A percentile compares a stretch with the other conserved stretches of the same genome.
These are phyloP conservation scores for Marmota monax DNA, from an alignment of 2,113 vertebrate genomes.

Conservation along the genomic window DNA sequence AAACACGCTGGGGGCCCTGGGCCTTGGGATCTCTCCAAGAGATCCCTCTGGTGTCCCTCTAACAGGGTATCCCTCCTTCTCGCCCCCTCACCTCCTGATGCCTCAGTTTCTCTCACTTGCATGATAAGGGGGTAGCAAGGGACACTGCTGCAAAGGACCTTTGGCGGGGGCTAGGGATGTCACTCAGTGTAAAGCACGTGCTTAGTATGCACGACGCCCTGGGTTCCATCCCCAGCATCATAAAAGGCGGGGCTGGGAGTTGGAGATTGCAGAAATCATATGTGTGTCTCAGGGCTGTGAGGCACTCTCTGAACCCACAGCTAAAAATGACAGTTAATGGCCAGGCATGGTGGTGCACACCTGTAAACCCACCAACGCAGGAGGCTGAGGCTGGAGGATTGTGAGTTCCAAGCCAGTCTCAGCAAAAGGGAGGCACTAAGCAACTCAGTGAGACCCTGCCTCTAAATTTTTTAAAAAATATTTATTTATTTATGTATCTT, in stretches of 20 bases:
- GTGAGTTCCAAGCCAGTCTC: no score
- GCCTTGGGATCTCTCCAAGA: no score
- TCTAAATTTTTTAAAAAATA: no score
- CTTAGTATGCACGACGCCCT: neutral
- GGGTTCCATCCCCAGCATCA: neutral
- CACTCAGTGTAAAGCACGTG: neutral
- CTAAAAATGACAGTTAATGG: neutral
- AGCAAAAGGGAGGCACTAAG: no score
- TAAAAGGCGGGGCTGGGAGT: neutral
- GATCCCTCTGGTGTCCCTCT: no score
- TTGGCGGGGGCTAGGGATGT: neutral
- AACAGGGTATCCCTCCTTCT: neutral
- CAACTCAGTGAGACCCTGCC: no score
- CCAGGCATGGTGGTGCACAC: no score
- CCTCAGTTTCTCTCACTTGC: neutral
- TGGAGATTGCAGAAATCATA: neutral
- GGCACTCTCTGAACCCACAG: neutral
- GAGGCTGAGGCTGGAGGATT: no score
- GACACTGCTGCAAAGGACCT: neutral
- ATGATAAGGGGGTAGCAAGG: neutral
- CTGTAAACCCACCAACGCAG: no score
- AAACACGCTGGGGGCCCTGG: accelerated
- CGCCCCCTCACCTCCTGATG: neutral
- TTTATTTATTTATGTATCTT: no score
- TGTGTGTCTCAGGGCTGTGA: neutral